A percentile compares a stretch with the other conserved stretches of the same genome.
These are phyloP conservation scores for Heliconius erato DNA, from an alignment of 2,888 invertebrate genomes.

Conservation along the genomic window DNA sequence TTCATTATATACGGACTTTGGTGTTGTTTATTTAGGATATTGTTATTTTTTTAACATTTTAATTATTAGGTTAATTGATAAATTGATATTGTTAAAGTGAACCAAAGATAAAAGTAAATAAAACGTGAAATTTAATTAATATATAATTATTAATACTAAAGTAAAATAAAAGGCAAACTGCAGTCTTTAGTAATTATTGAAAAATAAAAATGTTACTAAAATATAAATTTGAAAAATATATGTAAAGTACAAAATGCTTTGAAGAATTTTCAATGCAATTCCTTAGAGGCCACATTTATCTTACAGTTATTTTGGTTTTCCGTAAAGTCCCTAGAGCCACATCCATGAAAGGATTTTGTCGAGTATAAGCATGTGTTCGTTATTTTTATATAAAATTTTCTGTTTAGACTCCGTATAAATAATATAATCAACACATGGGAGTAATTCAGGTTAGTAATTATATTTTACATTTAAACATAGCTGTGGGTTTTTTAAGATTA, in stretches of 20 bases:
- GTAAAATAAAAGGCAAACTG: no score
- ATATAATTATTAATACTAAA: no score
- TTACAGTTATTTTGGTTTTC: constrained; percentile 28
- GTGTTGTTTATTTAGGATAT: neutral
- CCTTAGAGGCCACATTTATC: constrained; percentile 28
- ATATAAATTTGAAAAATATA: neutral
- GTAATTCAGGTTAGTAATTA: neutral
- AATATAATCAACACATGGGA: constrained; percentile 11
- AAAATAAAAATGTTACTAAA: neutral
- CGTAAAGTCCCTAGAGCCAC: constrained; percentile 26
- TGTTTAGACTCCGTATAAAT: neutral
- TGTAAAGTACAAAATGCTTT: neutral
- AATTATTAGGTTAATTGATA: no score
- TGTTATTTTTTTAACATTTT: no score
- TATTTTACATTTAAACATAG: neutral
- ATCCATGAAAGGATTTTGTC: constrained; percentile 25
- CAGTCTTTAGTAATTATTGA: no score
- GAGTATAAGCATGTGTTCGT: constrained; percentile 17
- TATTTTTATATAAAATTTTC: constrained; percentile 18
- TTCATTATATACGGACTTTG: neutral
- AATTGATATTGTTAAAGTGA: no score
- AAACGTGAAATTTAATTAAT: no score
- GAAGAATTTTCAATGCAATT: constrained; percentile 29
- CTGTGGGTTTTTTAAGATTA: neutral
- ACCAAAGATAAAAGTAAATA: no score